Base-by-base conservation (phyloP, 2,797 vertebrate species). In the Remorina albescens region DNA sequence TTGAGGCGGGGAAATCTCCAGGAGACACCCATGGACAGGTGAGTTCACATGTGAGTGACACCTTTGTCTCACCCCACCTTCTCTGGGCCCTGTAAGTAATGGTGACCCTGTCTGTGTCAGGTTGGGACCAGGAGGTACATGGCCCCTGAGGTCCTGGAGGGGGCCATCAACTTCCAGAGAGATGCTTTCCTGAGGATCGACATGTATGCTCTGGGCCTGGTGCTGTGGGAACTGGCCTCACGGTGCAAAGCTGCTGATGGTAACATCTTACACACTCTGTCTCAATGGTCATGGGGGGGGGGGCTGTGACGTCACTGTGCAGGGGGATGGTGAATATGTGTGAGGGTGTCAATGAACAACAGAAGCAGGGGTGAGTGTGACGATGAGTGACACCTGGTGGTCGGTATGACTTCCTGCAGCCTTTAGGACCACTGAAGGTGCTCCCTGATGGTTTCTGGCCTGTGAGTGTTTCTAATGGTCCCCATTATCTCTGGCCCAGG, bases 21-120 rank as follows among this genome's bases (percentile, higher is more conserved):
- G 96, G 97, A 59, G 96, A 98, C 69, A 96, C 97, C 1, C 97
- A 98, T 0, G 97, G 97, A 56, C 97, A 98, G 96, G 97, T 98
- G 94, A 76, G 69, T 41, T 12, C 30, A 53, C 36, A 49, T 26
- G 15, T 26, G 16, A 28, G 44, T 0, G 41, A 41, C 4, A 6
- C 7, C 6, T 42, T 42, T 19, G 41, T 42, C 41, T 42, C 18
- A 18, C 18, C 18, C 19, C 15, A 18, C 42, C 42, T 2, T 5
- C 18, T 21, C 23, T 23, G 46, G 30, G 19, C 2, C 1, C 3
- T 11, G 3, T 5, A 16, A 16, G 1, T 32, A 44, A 12, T 3
- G 41, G 34, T 44, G 32, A 18, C 1, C 23, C 19, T 41, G 39
- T 58, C 0, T 51, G 11, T 77, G 41, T 47, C 72, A 98, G 97